phyloP scores from a whole-genome alignment of 2,888 invertebrate genomes.

The Ypsolopha scabrella region DNA sequence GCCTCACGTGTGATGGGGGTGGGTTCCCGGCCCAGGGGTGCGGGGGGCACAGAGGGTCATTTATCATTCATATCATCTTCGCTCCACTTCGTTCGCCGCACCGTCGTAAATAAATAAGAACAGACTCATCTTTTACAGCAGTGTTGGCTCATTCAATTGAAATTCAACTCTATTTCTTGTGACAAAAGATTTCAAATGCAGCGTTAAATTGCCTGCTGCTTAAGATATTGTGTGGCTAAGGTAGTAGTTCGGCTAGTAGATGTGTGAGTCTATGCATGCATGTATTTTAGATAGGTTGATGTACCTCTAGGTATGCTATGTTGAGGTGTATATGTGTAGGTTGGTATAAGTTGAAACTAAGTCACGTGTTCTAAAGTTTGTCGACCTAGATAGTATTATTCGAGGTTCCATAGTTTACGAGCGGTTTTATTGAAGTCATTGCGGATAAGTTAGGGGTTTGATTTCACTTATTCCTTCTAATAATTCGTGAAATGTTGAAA shows the following conservation, averaged over 20 bases:
- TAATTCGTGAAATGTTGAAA: no score
- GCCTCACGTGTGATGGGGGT: constrained; percentile 56
- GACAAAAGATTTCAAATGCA: not conserved
- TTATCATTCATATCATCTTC: constrained; percentile 72
- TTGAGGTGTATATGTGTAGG: constrained; percentile 9
- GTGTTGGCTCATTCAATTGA: constrained; percentile 16
- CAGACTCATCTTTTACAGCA: constrained; percentile 69
- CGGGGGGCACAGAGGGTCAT: constrained; percentile 58
- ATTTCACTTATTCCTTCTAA: no score
- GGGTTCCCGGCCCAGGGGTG: constrained; percentile 3
- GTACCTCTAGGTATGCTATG: constrained; percentile 30
- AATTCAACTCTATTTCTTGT: constrained; percentile 11
- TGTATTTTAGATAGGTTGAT: constrained; percentile 56
- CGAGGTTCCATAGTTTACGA: no score
- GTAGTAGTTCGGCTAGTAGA: constrained; percentile 30
- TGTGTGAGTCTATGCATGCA: constrained; percentile 55
- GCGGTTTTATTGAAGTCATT: no score
- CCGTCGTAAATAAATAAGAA: constrained; percentile 69
- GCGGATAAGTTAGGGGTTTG: no score
- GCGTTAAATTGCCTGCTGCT: constrained; percentile 6
- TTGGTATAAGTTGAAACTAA: not conserved
- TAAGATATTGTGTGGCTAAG: constrained; percentile 18
- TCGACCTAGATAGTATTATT: not conserved
- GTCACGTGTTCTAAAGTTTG: not conserved
- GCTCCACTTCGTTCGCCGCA: constrained; percentile 71